Evolutionary conservation across 2,113 vertebrate genomes (phyloP), one percentile per base, ranked within the genome.

Genomic region (Suricata suricatta): DNA sequence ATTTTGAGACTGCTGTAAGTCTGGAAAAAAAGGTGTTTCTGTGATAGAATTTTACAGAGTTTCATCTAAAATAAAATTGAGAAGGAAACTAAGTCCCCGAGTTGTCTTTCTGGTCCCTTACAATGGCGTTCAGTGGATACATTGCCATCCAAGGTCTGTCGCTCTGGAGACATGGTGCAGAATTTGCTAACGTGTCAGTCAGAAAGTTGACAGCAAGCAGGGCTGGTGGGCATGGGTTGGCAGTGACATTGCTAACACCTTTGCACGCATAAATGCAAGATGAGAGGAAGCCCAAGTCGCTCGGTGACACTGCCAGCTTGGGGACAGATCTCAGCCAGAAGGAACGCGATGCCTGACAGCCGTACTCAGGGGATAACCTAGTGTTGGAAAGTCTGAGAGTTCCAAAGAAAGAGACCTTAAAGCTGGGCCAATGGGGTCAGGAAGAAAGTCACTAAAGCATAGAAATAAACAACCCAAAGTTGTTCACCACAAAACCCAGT

Each of bases 51-150:
- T 72, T 96, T 93, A 64, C 14, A 71, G 63, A 94, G 72, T 97
- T 98, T 96, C 10, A n/a, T 94, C 35, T 95, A 66, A 95, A 96
- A 96, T 68, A 66, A 66, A 95, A 93, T 94, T 74, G 80, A 97
- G 90, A 64, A 13, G 2, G 1, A 95, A 83, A 86, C 97, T 47
- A 91, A 35, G 12, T 96, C 77, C 84, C 54, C 25, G 3, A 92
- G 12, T 52, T 9, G 6, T 76, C 69, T 17, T 5, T 90, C 90
- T 74, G 79, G 17, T 10, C 95, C 5, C 47, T 21, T 95, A 79
- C 50, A 64, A 57, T 76, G 84, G 19, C 29, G 71, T 97, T 97
- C 52, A 33, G 16, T 35, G 41, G 38, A 16, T 63, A n/a, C 3
- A 64, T 63, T n/a, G 13, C 47, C 25, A 27, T 93, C 38, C 68